Conservation (phyloP, 2,113 vertebrate genomes). For the Leuciscus idus region DNA sequence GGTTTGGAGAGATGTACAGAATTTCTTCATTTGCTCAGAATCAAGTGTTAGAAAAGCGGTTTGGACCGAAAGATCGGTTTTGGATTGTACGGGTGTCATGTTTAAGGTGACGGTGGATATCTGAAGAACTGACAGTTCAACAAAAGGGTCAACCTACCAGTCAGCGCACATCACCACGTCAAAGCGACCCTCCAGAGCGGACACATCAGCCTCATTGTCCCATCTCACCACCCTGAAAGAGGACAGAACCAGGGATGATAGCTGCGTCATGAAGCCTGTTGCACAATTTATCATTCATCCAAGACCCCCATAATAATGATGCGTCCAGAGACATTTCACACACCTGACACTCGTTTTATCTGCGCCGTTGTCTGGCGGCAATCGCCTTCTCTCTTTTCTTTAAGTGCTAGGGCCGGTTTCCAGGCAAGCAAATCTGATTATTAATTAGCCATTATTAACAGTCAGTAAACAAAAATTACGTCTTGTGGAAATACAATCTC, state of each 20-base stretch:
- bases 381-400: slow-evolving; percentile 33
- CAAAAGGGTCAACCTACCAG: slow-evolving; percentile 86
- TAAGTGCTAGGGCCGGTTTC: slow-evolving; percentile 71
- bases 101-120: background rate
- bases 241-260: slow-evolving; percentile 16
- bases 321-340: slow-evolving; percentile 12
- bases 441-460: slow-evolving; percentile 99
- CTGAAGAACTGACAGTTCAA: slow-evolving; percentile 37
- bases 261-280: slow-evolving; percentile 18
- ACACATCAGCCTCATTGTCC: slow-evolving; percentile 96
- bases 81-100: background rate
- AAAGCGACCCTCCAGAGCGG: slow-evolving; percentile 94
- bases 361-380: slow-evolving; percentile 12
- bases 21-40: background rate
- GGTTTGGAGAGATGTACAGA: background rate
- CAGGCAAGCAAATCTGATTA: slow-evolving; percentile 87
- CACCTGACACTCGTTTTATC: slow-evolving; percentile 20
- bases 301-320: background rate
- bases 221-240: slow-evolving; percentile 90
- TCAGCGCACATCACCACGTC: slow-evolving; percentile 98
- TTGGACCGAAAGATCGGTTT: background rate
- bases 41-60: background rate
- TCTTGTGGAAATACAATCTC: slow-evolving; percentile 96
- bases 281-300: slow-evolving; percentile 15
- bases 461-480: slow-evolving; percentile 99